Conservation (phyloP, 1,140 invertebrate genomes). For the Calephelis nemesis region DNA sequence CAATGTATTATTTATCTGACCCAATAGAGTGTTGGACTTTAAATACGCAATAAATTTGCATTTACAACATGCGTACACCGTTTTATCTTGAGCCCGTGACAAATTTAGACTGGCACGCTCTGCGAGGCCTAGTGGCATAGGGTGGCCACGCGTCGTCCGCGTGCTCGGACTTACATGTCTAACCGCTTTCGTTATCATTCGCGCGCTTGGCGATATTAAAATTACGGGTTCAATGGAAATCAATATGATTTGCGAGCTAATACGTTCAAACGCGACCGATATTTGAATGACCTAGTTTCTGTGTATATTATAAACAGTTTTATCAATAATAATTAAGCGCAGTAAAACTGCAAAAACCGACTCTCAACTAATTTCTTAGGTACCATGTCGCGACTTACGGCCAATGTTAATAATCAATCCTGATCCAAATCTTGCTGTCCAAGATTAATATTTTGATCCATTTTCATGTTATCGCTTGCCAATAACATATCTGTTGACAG, state of each 20-base stretch:
- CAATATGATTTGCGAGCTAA: neutral
- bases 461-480: no score
- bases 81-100: slow-evolving; percentile 25
- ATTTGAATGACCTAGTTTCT: neutral
- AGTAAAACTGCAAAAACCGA: no score
- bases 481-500: no score
- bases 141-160: slow-evolving; percentile 27
- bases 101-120: slow-evolving; percentile 22
- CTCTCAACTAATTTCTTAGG: no score
- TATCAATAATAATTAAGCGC: no score
- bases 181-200: slow-evolving; percentile 28
- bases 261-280: slow-evolving; percentile 1
- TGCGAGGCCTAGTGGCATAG: slow-evolving; percentile 12
- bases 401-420: no score
- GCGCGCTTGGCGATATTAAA: neutral
- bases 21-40: slow-evolving; percentile 23
- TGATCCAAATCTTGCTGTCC: no score
- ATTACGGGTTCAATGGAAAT: slow-evolving; percentile 11
- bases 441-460: no score
- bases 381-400: no score
- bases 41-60: slow-evolving; percentile 23
- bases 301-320: neutral
- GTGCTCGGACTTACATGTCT: slow-evolving; percentile 27
- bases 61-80: slow-evolving; percentile 11
- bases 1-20: slow-evolving; percentile 23